These are phyloP conservation scores for Anthopleura sola DNA, from an alignment of 64 coral and sea anemone species.

Conservation along the genomic window DNA sequence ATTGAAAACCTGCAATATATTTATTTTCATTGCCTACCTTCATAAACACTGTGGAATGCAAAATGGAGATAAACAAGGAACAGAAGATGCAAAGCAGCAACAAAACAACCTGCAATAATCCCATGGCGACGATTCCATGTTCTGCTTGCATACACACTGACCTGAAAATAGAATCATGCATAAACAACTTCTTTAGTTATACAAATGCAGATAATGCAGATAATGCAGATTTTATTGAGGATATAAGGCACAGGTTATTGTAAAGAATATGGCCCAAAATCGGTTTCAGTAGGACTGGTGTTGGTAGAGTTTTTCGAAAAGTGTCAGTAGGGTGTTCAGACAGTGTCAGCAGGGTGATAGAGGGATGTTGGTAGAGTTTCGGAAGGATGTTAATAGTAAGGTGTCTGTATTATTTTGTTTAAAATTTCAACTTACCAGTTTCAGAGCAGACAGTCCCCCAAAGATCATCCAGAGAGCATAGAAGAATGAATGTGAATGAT, in stretches of 20 bases:
- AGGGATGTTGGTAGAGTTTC: too few species aligned
- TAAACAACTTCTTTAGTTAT: too few species aligned
- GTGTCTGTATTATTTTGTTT: too few species aligned
- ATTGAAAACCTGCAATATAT: too few species aligned
- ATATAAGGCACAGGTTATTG: too few species aligned
- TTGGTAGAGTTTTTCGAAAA: too few species aligned
- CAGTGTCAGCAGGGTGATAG: too few species aligned
- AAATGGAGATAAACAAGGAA: constrained; percentile 89
- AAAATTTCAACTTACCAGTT: constrained; percentile 55
- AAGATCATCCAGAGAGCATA: constrained; percentile 95
- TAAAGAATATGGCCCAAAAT: too few species aligned
- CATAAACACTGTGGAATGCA: constrained; percentile 87
- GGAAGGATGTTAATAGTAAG: too few species aligned
- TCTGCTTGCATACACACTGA: constrained; percentile 83
- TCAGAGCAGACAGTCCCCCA: constrained; percentile 89
- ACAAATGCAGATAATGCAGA: too few species aligned
- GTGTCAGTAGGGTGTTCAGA: too few species aligned
- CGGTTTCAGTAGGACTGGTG: too few species aligned
- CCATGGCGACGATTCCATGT: constrained; percentile 86
- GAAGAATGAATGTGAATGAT: constrained; percentile 91
- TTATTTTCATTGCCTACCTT: constrained; percentile 66
- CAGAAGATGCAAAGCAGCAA: constrained; percentile 75
- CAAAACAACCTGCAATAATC: constrained; percentile 78
- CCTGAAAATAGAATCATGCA: constrained; percentile 19
- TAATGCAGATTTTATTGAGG: not conserved